A percentile compares a stretch with the other conserved stretches of the same genome.
These are phyloP conservation scores for Jacana jacana DNA, from an alignment of 2,113 vertebrate species.

Conservation along the genomic window DNA sequence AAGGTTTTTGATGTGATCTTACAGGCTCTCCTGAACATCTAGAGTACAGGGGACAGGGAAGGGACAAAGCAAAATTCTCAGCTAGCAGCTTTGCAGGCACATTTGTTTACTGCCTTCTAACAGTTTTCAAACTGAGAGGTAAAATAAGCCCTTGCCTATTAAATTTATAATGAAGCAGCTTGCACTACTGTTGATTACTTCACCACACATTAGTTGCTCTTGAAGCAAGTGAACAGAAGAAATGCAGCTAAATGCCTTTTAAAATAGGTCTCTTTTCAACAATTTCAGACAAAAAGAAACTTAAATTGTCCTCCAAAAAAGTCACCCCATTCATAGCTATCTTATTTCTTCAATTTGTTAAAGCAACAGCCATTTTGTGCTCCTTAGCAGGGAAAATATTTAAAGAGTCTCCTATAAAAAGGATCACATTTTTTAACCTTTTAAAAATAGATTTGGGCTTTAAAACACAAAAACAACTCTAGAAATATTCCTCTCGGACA, in stretches of 20 bases:
- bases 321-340: background rate
- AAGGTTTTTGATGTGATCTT: background rate
- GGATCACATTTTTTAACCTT: background rate
- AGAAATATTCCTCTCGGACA: background rate
- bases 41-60: fast-evolving
- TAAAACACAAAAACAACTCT: background rate
- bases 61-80: background rate
- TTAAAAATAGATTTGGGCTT: background rate
- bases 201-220: background rate
- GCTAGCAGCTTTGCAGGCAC: background rate
- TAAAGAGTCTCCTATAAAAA: background rate
- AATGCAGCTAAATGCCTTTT: background rate
- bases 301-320: background rate
- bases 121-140: background rate
- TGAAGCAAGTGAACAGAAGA: background rate
- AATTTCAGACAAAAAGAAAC: background rate
- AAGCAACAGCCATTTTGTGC: background rate
- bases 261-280: background rate
- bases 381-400: background rate
- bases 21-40: background rate
- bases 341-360: background rate
- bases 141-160: background rate
- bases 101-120: background rate
- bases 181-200: background rate
- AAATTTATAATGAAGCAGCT: background rate